These are phyloP conservation scores for Cydia splendana DNA, from an alignment of 1,140 invertebrate species.

Conservation along the genomic window DNA sequence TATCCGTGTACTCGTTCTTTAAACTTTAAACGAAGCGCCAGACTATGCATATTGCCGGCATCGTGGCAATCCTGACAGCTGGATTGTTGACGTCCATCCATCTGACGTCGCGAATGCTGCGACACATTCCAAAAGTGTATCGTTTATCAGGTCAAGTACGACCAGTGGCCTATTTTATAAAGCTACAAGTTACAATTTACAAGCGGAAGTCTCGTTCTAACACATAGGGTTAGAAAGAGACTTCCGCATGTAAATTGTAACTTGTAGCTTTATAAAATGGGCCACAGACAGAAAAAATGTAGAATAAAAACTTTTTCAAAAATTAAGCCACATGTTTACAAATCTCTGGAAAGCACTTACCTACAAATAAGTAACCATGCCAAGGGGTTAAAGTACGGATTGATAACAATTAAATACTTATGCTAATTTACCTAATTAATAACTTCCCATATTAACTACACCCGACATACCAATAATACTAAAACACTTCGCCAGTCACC, in stretches of 20 bases:
- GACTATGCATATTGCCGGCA: background rate
- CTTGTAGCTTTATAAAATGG: too few species aligned
- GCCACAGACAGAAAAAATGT: background rate
- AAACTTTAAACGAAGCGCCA: conserved; percentile 8
- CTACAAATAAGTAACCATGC: too few species aligned
- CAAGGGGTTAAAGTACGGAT: too few species aligned
- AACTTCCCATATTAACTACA: too few species aligned
- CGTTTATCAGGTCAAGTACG: background rate
- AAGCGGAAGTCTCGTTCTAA: too few species aligned
- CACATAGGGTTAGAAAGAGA: too few species aligned
- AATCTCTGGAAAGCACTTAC: conserved; percentile 37
- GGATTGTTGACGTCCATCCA: background rate
- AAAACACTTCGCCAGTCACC: conserved; percentile 34
- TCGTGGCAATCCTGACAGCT: background rate
- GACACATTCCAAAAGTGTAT: conserved; percentile 2
- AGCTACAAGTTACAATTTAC: too few species aligned
- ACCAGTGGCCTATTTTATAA: background rate
- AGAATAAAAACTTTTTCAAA: background rate
- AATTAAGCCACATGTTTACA: too few species aligned
- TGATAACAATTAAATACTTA: too few species aligned
- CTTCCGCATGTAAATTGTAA: too few species aligned
- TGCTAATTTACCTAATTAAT: too few species aligned
- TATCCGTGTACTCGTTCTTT: conserved; percentile 29
- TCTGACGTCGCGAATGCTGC: background rate
- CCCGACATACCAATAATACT: too few species aligned